Evolutionary conservation across 2,797 vertebrate genomes (phyloP).

Genomic region (Myoxocephalus aenaeus): DNA sequence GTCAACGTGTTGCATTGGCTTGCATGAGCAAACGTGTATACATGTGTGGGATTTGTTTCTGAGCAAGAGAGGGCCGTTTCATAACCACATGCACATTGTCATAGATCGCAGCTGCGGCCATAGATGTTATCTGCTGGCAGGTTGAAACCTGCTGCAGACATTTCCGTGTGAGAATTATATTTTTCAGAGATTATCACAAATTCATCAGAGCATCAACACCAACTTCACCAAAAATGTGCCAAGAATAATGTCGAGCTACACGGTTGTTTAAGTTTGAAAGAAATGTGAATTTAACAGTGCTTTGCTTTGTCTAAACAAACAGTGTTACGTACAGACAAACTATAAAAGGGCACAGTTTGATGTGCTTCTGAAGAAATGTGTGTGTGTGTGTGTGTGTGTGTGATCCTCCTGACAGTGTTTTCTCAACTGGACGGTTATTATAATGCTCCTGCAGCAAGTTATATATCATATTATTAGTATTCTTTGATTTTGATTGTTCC

Average conservation of each 20-base stretch:
- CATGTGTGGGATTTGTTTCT: not conserved
- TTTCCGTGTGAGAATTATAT: not conserved
- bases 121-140: conserved; percentile 12
- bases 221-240: not conserved
- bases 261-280: not conserved
- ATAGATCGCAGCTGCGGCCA: not conserved
- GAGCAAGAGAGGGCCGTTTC: not conserved
- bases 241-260: fast-evolving
- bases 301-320: not conserved
- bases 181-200: not conserved
- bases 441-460: not conserved
- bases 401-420: not conserved
- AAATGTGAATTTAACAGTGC: not conserved
- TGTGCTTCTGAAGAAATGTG: not conserved
- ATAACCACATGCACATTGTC: not conserved
- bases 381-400: not conserved
- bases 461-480: not conserved
- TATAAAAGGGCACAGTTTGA: not conserved
- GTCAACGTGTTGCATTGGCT: not conserved
- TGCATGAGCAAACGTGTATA: not conserved
- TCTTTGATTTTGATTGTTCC: not conserved
- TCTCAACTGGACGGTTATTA: not conserved
- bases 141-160: not conserved
- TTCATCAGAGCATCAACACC: no score
- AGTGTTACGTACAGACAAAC: not conserved